Percentiles rank a stretch among this genome's conserved stretches.
phyloP scores from a whole-genome alignment of 2,888 invertebrate genomes.

The Caenorhabditis virilis region DNA sequence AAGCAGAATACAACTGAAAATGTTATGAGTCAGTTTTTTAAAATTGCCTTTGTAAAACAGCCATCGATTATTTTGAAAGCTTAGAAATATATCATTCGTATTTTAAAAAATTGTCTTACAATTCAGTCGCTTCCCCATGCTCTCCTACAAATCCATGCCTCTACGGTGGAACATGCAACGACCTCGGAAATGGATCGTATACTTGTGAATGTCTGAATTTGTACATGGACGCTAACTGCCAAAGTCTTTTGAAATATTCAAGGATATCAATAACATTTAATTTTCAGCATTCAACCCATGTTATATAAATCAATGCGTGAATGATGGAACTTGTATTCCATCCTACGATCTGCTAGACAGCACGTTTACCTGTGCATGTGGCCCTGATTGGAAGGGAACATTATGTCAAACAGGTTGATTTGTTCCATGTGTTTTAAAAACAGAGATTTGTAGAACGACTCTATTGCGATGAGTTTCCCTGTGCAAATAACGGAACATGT shows the following conservation, averaged over 20 bases:
- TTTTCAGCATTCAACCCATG: slow-evolving; percentile 33
- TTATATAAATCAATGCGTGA: slow-evolving; percentile 22
- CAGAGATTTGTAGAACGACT: slow-evolving; percentile 24
- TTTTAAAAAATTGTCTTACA: too few species aligned
- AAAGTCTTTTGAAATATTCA: slow-evolving; percentile 7
- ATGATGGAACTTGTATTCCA: slow-evolving; percentile 30
- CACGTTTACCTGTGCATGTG: slow-evolving; percentile 28
- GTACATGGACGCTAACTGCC: slow-evolving; percentile 21
- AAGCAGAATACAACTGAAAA: too few species aligned
- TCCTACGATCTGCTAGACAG: slow-evolving; percentile 21
- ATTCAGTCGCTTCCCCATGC: too few species aligned
- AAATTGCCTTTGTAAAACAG: too few species aligned
- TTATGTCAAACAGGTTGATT: too few species aligned
- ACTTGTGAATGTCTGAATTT: slow-evolving; percentile 26
- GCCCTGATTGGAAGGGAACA: slow-evolving; percentile 13
- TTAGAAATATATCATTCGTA: too few species aligned
- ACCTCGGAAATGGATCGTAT: slow-evolving; percentile 25
- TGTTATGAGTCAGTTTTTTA: too few species aligned
- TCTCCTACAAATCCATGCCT: slow-evolving; percentile 25
- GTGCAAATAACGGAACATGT: slow-evolving; percentile 33
- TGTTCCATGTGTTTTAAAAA: too few species aligned
- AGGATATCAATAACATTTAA: background rate
- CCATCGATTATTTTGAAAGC: too few species aligned
- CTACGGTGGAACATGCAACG: slow-evolving; percentile 32
- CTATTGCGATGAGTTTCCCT: slow-evolving; percentile 24